phyloP scores from a whole-genome alignment of 2,888 invertebrate species.

The Pedicia rivosa region DNA sequence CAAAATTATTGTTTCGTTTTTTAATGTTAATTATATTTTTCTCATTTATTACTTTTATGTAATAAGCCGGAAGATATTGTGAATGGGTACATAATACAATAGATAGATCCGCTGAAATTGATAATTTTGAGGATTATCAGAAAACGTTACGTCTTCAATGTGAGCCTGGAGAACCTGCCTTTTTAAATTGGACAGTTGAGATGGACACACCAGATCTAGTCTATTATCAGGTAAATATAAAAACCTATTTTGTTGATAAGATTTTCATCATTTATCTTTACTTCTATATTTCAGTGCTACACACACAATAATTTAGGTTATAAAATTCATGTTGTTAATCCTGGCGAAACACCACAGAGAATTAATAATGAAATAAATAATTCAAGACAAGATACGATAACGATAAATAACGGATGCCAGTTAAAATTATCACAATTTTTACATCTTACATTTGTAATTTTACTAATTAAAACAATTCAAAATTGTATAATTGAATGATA shows the following conservation, averaged over 20 bases:
- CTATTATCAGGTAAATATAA: slow-evolving; percentile 67
- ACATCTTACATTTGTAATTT: too few relatives aligned
- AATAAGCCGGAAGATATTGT: slow-evolving; percentile 62
- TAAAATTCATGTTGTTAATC: slow-evolving; percentile 79
- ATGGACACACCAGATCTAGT: slow-evolving; percentile 66
- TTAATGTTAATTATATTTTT: not conserved
- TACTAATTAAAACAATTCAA: not conserved
- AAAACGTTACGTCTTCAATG: slow-evolving; percentile 61
- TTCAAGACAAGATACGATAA: too few relatives aligned
- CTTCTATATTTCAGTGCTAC: slow-evolving; percentile 53
- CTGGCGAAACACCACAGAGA: slow-evolving; percentile 29
- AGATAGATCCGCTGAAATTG: slow-evolving; percentile 53
- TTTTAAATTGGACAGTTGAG: slow-evolving; percentile 73
- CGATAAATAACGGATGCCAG: too few relatives aligned
- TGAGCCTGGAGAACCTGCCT: slow-evolving; percentile 56
- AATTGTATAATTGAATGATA: slow-evolving; percentile 3
- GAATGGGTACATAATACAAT: slow-evolving; percentile 70
- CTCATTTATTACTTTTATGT: not conserved
- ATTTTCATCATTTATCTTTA: not conserved
- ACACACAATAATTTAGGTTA: slow-evolving; percentile 84
- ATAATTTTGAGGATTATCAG: slow-evolving; percentile 63
- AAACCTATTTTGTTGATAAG: not conserved
- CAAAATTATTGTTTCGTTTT: not conserved
- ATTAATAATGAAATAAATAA: too few relatives aligned
- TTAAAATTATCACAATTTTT: too few relatives aligned